These are phyloP conservation scores for Euproctis similis DNA, from an alignment of 2,888 invertebrate genomes.

Conservation along the genomic window DNA sequence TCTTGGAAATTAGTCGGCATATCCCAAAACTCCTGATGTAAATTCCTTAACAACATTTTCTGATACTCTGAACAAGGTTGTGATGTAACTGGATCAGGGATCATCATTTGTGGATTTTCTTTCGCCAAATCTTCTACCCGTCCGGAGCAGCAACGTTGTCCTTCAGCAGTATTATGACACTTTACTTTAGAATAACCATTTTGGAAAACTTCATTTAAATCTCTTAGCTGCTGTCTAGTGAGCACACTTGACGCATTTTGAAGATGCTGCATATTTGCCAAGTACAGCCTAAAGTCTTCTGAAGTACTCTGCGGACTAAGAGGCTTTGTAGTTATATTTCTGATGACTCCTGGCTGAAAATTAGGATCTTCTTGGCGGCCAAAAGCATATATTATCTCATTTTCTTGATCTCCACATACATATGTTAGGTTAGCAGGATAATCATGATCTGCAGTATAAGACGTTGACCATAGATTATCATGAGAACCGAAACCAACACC, in stretches of 20 bases:
- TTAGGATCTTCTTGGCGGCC: conserved; percentile 57
- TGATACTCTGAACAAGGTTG: conserved; percentile 77
- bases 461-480: conserved; percentile 68
- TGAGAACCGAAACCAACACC: conserved; percentile 61
- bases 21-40: conserved; percentile 94
- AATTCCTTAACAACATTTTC: conserved; percentile 76
- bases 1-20: conserved; percentile 94
- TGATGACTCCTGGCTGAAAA: conserved; percentile 51
- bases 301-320: conserved; percentile 79
- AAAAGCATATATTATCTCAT: conserved; percentile 68
- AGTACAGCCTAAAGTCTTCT: conserved; percentile 82
- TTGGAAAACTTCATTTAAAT: conserved; percentile 75
- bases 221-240: conserved; percentile 76
- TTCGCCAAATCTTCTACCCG: conserved; percentile 42
- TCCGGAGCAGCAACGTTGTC: conserved; percentile 51
- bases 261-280: conserved; percentile 83
- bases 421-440: conserved; percentile 59
- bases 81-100: conserved; percentile 45
- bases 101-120: conserved; percentile 55
- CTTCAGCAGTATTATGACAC: conserved; percentile 44
- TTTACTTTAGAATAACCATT: conserved; percentile 68
- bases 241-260: conserved; percentile 82
- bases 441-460: conserved; percentile 52
- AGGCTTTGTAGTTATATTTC: conserved; percentile 79
- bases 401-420: conserved; percentile 66